phyloP scores from a whole-genome alignment of 2,888 invertebrate genomes.

The Melieria omissa region DNA sequence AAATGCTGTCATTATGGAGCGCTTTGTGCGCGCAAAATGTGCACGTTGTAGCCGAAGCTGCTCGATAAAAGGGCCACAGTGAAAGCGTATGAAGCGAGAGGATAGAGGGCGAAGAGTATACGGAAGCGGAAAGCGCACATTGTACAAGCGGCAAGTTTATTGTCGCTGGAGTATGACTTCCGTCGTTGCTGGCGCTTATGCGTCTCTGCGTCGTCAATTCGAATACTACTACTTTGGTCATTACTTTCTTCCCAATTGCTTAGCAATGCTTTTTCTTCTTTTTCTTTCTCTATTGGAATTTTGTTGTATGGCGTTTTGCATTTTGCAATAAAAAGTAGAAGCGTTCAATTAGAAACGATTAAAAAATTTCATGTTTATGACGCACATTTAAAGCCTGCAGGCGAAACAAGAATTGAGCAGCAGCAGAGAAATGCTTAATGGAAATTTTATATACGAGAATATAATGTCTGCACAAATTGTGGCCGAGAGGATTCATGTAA shows the following conservation, averaged over 20 bases:
- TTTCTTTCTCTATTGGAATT: not conserved
- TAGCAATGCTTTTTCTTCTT: not conserved
- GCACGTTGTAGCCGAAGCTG: conserved; percentile 2
- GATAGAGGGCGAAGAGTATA: not conserved
- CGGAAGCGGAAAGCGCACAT: not conserved
- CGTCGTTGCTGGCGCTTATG: too few relatives aligned
- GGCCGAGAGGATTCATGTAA: too few relatives aligned
- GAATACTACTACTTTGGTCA: too few relatives aligned
- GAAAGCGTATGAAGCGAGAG: not conserved
- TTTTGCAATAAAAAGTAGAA: conserved; percentile 37
- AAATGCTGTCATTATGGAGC: conserved; percentile 28
- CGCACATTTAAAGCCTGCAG: not conserved
- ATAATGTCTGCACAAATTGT: too few relatives aligned
- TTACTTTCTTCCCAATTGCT: too few relatives aligned
- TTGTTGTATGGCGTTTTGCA: not conserved
- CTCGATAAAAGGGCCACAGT: not conserved
- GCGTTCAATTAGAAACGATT: conserved; percentile 42
- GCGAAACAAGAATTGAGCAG: not conserved
- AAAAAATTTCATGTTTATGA: conserved; percentile 24
- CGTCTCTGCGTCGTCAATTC: too few relatives aligned
- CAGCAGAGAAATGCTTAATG: not conserved
- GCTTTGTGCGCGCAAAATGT: conserved; percentile 5
- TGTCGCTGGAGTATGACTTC: conserved; percentile 29
- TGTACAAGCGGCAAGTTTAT: too few relatives aligned
- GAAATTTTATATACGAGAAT: too few relatives aligned